phyloP scores from a whole-genome alignment of 1,140 invertebrate genomes.

The Cotesia chilonis region DNA sequence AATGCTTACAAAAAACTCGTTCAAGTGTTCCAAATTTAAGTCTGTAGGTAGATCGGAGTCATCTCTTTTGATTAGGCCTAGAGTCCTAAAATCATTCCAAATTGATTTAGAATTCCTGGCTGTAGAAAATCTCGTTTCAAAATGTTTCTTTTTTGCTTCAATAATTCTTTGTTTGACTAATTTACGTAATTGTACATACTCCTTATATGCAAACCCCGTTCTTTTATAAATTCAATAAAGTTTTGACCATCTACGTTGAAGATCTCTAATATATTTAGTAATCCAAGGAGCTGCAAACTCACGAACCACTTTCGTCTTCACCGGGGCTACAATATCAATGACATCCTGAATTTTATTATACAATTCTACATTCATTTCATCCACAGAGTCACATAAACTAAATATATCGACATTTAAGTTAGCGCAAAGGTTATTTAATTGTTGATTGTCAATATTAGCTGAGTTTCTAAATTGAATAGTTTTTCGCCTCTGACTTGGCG shows the following conservation, averaged over 20 bases:
- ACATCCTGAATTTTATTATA: neutral
- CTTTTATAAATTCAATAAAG: neutral
- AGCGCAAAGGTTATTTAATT: too few species aligned
- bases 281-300: neutral
- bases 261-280: neutral
- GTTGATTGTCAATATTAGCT: neutral
- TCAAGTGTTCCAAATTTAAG: neutral
- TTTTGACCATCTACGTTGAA: neutral
- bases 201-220: neutral
- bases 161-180: neutral
- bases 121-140: neutral
- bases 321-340: slow-evolving; percentile 6
- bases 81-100: slow-evolving; percentile 5
- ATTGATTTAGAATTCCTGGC: slow-evolving; percentile 4
- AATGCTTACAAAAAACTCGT: slow-evolving; percentile 3
- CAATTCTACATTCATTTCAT: neutral
- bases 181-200: slow-evolving; percentile 1
- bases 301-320: neutral
- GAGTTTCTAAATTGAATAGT: slow-evolving; percentile 1
- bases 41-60: neutral
- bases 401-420: too few species aligned
- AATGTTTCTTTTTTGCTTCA: neutral
- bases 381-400: neutral
- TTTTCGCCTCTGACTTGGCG: neutral
- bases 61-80: slow-evolving; percentile 8